Evolutionary conservation across 2,888 invertebrate species (phyloP), one percentile per base, ranked within the genome.

Genomic region (Temnothorax rugatulus): DNA sequence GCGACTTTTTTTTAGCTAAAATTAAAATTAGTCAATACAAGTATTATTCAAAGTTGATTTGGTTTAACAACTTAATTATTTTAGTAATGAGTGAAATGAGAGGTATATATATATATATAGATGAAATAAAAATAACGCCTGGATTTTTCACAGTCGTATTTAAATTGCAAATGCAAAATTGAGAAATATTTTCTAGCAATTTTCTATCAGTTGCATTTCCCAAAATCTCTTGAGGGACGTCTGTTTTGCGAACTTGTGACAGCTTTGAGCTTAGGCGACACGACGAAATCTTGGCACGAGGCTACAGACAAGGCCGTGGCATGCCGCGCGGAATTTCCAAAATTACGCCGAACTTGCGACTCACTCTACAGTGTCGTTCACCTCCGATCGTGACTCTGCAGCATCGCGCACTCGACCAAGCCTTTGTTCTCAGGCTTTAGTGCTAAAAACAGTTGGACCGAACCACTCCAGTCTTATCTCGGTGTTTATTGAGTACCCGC

Each of bases 271-370:
- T 54, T 59, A 25, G 59, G 21, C 29, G 74, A 66, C 25, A 77
- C 25, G 38, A 29, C 21, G 59, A 66, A 71, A 66, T 47, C 63
- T 82, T 66, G 84, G 69, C 61, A 73, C 76, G 29, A 73, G 9
- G 86, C 15, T 29, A 29, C 18, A 44, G 79, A 82, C 89, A 89
- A 86, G 90, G 87, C 11, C 84, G 66, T 84, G 84, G 82, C 85
- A 76, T 73, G 84, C 64, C 64, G 9, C 52, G 63, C 69, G 77
- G 85, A 86, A 90, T 90, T 90, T 87, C 90, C 89, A 85, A 90
- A 90, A 90, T 89, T 89, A 90, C 71, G 57, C 57, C 71, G 69
- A 63, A 74, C 82, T 77, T 71, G 68, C 77, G 83, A 64, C 68
- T 59, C 82, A 63, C 63, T 59, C 71, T 64, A 71, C 73, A 73